Base-by-base conservation (phyloP, 2,113 vertebrate genomes). In the Pseudopipra pipra region DNA sequence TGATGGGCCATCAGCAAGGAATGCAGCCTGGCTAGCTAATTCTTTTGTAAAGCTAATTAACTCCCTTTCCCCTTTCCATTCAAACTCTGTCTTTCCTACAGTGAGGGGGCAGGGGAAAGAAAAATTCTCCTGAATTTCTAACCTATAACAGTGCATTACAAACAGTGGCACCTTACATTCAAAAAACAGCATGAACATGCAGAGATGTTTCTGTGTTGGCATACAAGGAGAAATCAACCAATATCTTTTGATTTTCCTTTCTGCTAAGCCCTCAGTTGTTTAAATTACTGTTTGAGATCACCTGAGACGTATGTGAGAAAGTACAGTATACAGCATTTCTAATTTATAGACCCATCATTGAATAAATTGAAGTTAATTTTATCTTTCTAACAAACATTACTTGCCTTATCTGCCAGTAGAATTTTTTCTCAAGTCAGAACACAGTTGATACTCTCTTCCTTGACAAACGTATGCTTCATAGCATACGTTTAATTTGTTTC, bases 211-310 rank as follows among this genome's bases (percentile, higher is more conserved):
- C 59, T 96, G 71, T 76, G 31, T 46, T 75, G 54, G 55, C 27
- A 41, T 72, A 77, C 35, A 90, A 87, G 80, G 61, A 85, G 54
- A 93, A 96, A 98, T 96, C 85, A 93, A 94, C 94, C 82, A 90
- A 62, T 94, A 94, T 33, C 18, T 97, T 96, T 94, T 96, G 58
- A 96, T 97, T 97, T 97, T 96, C 77, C 93, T 78, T 97, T 96
- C 74, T 66, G 9, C 97, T 96, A 96, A 95, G 81, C 19, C 55
- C 81, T 94, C 87, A 92, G 19, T 65, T 76, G 80, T 81, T 96
- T 94, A 95, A 97, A 93, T 58, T 85, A 24, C 43, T 86, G 39
- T 46, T 90, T 93, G 58, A 96, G 47, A 65, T 95, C 58, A 94
- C 47, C 77, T 91, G 82, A 96, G 90, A n/a, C 73, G 61, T 51